Percentiles rank a stretch among this genome's conserved stretches.
Evolutionary conservation across 2,888 invertebrate genomes (phyloP).

Genomic region (Oscheius sp.): DNA sequence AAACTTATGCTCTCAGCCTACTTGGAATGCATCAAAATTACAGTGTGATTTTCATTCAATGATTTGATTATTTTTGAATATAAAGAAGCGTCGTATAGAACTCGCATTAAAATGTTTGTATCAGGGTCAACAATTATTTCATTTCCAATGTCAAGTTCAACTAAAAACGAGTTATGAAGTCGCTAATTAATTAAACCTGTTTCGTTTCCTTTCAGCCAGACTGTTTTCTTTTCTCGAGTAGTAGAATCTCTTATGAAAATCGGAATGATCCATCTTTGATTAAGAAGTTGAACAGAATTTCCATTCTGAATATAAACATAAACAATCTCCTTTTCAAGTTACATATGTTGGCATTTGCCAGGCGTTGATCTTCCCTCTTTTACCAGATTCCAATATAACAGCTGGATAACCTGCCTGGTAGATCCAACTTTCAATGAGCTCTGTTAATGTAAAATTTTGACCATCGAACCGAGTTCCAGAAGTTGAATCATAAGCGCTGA

Average conservation of each 20-base stretch:
- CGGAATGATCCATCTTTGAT: constrained; percentile 54
- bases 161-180: constrained; percentile 6
- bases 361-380: constrained; percentile 6
- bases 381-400: constrained; percentile 36
- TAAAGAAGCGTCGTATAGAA: background rate
- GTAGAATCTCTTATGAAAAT: constrained; percentile 52
- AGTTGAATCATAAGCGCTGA: constrained; percentile 49
- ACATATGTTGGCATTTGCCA: background rate
- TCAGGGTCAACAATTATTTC: constrained; percentile 44
- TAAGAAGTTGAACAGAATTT: background rate
- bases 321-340: constrained; percentile 4
- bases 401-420: constrained; percentile 56
- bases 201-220: constrained; percentile 48
- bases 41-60: background rate
- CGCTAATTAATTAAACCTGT: constrained; percentile 27
- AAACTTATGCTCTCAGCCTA: too few relatives aligned
- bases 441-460: constrained; percentile 49
- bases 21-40: constrained; percentile 2
- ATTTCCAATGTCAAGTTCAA: constrained; percentile 41
- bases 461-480: constrained; percentile 49
- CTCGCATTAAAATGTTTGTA: constrained; percentile 23
- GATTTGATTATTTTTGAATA: background rate
- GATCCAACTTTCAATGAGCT: constrained; percentile 59
- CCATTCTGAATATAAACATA: background rate
- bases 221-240: constrained; percentile 35